Evolutionary conservation across 1,140 invertebrate genomes (phyloP).

Genomic region (Psilanteris sp.): DNA sequence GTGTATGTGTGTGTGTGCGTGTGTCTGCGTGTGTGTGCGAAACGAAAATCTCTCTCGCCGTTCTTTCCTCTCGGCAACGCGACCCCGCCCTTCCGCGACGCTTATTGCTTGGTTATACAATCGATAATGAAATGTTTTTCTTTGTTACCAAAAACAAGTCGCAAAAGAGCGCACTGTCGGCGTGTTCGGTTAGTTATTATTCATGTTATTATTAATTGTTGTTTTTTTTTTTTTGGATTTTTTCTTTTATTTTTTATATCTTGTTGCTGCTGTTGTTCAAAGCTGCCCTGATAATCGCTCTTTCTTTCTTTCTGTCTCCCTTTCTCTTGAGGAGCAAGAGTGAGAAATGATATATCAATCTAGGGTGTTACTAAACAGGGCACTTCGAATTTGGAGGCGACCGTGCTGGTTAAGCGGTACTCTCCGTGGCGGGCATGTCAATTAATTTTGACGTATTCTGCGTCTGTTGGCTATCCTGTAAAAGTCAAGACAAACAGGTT

Average conservation of each 20-base stretch:
- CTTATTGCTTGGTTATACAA: constrained; percentile 62
- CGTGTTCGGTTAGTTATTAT: constrained; percentile 64
- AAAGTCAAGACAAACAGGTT: too few species aligned
- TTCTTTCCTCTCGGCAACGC: constrained; percentile 49
- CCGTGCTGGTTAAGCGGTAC: constrained; percentile 79
- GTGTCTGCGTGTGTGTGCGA: constrained; percentile 36
- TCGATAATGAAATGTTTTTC: constrained; percentile 55
- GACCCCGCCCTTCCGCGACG: constrained; percentile 58
- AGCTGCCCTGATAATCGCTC: too few species aligned
- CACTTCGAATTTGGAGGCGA: constrained; percentile 62
- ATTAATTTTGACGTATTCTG: constrained; percentile 69
- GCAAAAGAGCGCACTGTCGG: constrained; percentile 68
- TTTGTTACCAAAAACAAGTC: constrained; percentile 54
- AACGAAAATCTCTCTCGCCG: constrained; percentile 60
- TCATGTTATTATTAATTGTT: constrained; percentile 62
- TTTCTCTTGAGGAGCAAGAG: too few species aligned
- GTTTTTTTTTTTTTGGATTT: constrained; percentile 69
- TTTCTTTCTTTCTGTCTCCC: too few species aligned
- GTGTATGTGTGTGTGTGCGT: constrained; percentile 9
- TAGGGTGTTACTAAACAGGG: too few species aligned
- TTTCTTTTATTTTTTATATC: constrained; percentile 71
- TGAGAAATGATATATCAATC: too few species aligned
- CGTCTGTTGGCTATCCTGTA: constrained; percentile 81
- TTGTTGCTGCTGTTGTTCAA: constrained; percentile 69
- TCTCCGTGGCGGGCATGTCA: constrained; percentile 78